These are phyloP conservation scores for Lithobates pipiens DNA, from an alignment of 2,797 vertebrate genomes.

Conservation along the genomic window DNA sequence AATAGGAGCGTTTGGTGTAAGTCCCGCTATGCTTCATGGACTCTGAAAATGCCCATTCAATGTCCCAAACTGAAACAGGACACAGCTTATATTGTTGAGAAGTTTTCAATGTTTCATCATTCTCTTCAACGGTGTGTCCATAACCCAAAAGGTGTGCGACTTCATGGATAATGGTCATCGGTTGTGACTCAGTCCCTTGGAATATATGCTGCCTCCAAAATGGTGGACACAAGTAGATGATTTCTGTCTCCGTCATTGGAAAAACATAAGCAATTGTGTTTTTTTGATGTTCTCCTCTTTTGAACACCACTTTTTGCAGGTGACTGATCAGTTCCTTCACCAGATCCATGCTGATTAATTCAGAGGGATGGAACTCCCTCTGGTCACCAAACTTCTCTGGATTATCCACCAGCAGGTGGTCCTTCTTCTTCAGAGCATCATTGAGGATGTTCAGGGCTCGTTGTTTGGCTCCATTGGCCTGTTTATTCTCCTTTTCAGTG, in stretches of 20 bases:
- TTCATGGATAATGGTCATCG: too few species aligned
- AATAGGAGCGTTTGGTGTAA: not conserved
- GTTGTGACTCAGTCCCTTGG: too few species aligned
- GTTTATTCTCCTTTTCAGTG: not conserved
- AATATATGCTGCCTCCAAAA: not conserved
- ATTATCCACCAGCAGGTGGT: not conserved
- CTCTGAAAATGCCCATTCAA: not conserved
- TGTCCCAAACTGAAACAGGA: not conserved
- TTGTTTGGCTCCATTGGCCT: not conserved
- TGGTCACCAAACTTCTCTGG: too few species aligned
- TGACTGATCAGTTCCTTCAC: not conserved
- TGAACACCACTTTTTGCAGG: not conserved
- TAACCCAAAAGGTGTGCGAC: too few species aligned
- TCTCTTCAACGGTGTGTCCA: not conserved
- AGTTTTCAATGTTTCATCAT: not conserved
- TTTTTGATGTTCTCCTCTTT: not conserved
- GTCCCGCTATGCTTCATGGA: not conserved
- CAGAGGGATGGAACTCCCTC: too few species aligned
- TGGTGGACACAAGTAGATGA: too few species aligned
- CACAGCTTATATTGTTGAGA: slow-evolving; percentile 1
- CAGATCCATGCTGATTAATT: too few species aligned
- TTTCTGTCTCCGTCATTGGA: not conserved
- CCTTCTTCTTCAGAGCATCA: not conserved
- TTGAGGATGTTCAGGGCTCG: not conserved
- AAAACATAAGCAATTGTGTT: not conserved